Evolutionary conservation across 1,140 invertebrate genomes (phyloP).

Genomic region (Streblospio benedicti): DNA sequence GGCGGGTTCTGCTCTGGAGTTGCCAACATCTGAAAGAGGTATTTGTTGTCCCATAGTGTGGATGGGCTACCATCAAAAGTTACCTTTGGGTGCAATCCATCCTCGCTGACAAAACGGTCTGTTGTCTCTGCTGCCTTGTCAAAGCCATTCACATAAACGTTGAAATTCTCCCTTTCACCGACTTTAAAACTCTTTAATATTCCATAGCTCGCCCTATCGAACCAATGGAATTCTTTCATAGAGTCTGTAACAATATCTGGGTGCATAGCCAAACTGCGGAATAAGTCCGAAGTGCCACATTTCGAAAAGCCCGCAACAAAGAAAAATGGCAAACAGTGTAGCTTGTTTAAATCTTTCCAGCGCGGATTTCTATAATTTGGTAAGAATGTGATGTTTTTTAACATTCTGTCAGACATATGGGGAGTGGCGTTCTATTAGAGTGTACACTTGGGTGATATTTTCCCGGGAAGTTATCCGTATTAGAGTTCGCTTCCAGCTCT

Average conservation of each 20-base stretch:
- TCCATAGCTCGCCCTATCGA: slow-evolving; percentile 19
- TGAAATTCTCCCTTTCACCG: too few relatives aligned
- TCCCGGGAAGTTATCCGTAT: too few relatives aligned
- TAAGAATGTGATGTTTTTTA: too few relatives aligned
- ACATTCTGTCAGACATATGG: not conserved
- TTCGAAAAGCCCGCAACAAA: slow-evolving; percentile 23
- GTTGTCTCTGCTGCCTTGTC: too few relatives aligned
- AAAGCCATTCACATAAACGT: too few relatives aligned
- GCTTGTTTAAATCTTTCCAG: not conserved
- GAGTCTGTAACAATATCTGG: slow-evolving; percentile 16
- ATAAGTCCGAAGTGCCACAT: slow-evolving; percentile 24
- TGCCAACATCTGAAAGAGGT: slow-evolving; percentile 54
- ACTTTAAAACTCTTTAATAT: too few relatives aligned
- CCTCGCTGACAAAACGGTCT: slow-evolving; percentile 15
- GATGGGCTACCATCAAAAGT: slow-evolving; percentile 28
- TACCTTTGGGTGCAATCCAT: too few relatives aligned
- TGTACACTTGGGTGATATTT: too few relatives aligned
- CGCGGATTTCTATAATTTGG: slow-evolving; percentile 6
- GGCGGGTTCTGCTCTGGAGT: slow-evolving; percentile 51
- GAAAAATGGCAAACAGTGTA: slow-evolving; percentile 24
- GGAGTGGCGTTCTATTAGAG: too few relatives aligned
- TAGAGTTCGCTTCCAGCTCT: too few relatives aligned
- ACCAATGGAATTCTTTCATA: slow-evolving; percentile 25
- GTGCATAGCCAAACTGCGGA: slow-evolving; percentile 17
- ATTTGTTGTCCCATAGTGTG: slow-evolving; percentile 55